Evolutionary conservation across 2,113 vertebrate species (phyloP).

Genomic region (Hippolais icterina): DNA sequence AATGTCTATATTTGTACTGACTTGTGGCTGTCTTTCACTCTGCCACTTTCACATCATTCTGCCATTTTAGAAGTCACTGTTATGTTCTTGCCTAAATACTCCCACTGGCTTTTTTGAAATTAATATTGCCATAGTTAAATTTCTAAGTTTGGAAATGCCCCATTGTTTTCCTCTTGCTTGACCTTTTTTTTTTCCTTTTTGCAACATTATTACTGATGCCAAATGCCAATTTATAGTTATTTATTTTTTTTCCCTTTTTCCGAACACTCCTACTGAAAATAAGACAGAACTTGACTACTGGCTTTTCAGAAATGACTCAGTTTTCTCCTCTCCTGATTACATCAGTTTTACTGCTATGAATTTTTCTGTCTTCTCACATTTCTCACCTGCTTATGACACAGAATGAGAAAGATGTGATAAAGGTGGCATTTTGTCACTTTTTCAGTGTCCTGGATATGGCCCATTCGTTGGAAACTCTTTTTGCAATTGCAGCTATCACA

Average conservation of each 20-base stretch:
- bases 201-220: not conserved
- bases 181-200: not conserved
- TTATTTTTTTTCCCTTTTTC: not conserved
- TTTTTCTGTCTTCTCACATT: not conserved
- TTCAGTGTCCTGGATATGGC: not conserved
- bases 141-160: not conserved
- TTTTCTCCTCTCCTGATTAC: not conserved
- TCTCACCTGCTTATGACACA: conserved; percentile 9
- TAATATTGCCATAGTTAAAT: not conserved
- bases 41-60: not conserved
- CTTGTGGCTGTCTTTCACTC: not conserved
- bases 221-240: not conserved
- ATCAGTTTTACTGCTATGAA: not conserved
- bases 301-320: conserved; percentile 15
- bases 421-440: not conserved
- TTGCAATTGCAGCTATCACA: not conserved
- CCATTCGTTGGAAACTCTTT: not conserved
- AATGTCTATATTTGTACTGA: not conserved
- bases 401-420: not conserved
- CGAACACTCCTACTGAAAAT: not conserved
- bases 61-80: not conserved
- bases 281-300: not conserved
- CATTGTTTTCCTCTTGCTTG: not conserved
- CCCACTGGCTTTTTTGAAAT: not conserved
- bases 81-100: not conserved